Conservation (phyloP, 2,797 vertebrate species). For the Hyperoplus lanceolatus region DNA sequence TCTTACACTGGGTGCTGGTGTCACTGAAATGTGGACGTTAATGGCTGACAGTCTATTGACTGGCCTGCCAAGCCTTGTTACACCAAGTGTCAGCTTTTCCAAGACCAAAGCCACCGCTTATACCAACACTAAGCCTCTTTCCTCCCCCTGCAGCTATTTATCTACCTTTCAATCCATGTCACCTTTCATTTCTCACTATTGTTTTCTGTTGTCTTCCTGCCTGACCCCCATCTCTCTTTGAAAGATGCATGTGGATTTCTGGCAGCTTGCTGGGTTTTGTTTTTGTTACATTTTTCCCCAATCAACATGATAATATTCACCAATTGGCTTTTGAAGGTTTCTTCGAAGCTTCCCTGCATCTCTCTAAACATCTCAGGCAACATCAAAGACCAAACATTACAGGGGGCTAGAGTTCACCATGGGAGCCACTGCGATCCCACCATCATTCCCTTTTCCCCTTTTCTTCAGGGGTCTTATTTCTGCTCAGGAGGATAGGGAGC, state of each 20-base stretch:
- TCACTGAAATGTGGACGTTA: conserved; percentile 59
- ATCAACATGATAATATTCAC: conserved; percentile 48
- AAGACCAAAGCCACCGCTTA: conserved; percentile 71
- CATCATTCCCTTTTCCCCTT: conserved; percentile 18
- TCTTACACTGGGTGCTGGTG: conserved; percentile 24
- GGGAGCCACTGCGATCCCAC: conserved; percentile 43
- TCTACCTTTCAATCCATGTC: conserved; percentile 81
- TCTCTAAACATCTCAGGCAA: conserved; percentile 54
- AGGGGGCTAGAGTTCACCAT: conserved; percentile 59
- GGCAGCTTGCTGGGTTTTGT: conserved; percentile 51
- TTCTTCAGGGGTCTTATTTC: conserved; percentile 39
- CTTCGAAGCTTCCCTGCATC: conserved; percentile 62
- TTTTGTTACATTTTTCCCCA: conserved; percentile 25
- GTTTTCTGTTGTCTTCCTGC: conserved; percentile 76
- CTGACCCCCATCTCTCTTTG: conserved; percentile 66
- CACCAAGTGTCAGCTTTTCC: conserved; percentile 61
- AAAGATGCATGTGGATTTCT: conserved; percentile 80
- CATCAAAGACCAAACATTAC: conserved; percentile 68
- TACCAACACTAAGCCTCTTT: conserved; percentile 76
- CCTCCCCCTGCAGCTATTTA: conserved; percentile 83
- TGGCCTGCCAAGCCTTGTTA: conserved; percentile 70
- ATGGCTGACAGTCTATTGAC: conserved; percentile 71
- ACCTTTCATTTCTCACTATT: conserved; percentile 80
- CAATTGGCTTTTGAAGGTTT: conserved; percentile 47
- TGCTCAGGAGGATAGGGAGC: conserved; percentile 32